A percentile compares a stretch with the other conserved stretches of the same genome.
Conservation (phyloP, 1,140 invertebrate genomes). For the Patella vulgata region DNA sequence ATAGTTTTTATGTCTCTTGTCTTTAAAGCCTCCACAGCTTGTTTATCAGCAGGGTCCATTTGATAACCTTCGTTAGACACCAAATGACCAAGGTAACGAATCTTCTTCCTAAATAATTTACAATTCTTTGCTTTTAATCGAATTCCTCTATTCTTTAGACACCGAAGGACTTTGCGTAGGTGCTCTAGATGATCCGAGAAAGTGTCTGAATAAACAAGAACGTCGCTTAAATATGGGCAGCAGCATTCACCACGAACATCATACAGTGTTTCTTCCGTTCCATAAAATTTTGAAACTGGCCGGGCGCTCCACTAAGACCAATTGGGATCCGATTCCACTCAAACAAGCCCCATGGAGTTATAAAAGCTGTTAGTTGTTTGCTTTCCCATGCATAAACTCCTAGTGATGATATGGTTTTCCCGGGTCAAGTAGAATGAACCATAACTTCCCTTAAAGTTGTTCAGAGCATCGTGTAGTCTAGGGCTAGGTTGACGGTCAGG, state of each 20-base stretch:
- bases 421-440: slow-evolving; percentile 19
- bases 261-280: slow-evolving; percentile 20
- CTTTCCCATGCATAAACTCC: slow-evolving; percentile 14
- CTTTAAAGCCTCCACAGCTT: slow-evolving; percentile 58
- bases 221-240: slow-evolving; percentile 34
- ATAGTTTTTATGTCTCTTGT: slow-evolving; percentile 42
- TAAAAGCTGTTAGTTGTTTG: slow-evolving; percentile 32
- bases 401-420: slow-evolving; percentile 18
- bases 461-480: slow-evolving; percentile 15
- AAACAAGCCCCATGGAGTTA: slow-evolving; percentile 25
- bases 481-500: slow-evolving; percentile 7
- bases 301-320: slow-evolving; percentile 33
- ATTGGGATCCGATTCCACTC: slow-evolving; percentile 33
- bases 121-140: slow-evolving; percentile 38
- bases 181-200: slow-evolving; percentile 35
- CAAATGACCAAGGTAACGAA: slow-evolving; percentile 33
- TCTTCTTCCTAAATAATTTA: slow-evolving; percentile 20
- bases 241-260: slow-evolving; percentile 24
- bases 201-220: slow-evolving; percentile 14
- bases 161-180: slow-evolving; percentile 55
- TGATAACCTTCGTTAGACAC: slow-evolving; percentile 37
- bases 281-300: slow-evolving; percentile 38
- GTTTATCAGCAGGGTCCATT: slow-evolving; percentile 62
- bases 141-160: slow-evolving; percentile 47
- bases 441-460: slow-evolving; percentile 13